These are phyloP conservation scores for Galeopterus variegatus DNA, from an alignment of 2,113 vertebrate species.

Conservation along the genomic window DNA sequence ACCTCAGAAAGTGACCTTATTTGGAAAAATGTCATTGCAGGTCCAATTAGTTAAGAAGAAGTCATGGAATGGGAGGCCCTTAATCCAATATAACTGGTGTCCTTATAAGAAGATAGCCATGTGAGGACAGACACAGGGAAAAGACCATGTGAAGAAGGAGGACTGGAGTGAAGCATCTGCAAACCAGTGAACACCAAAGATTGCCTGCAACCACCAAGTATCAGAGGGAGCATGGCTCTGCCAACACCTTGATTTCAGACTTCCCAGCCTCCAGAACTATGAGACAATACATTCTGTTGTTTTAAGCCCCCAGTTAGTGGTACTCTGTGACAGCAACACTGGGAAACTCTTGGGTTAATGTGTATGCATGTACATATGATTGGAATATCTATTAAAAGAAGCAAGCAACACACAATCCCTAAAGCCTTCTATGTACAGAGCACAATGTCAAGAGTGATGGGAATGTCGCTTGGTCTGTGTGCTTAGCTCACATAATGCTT, in stretches of 20 bases:
- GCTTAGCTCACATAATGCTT: not conserved
- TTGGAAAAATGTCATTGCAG: not conserved
- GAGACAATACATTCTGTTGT: not conserved
- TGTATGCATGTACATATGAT: not conserved
- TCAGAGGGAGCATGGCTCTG: not conserved
- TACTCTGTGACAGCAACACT: not conserved
- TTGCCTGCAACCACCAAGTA: not conserved
- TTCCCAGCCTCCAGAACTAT: not conserved
- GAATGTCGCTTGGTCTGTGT: not conserved
- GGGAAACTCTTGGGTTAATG: not conserved
- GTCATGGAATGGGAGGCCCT: not conserved
- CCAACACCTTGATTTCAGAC: not conserved
- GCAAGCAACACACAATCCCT: not conserved
- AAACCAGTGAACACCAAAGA: not conserved
- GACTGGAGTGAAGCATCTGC: not conserved
- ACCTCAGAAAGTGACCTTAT: not conserved
- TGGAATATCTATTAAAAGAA: not conserved
- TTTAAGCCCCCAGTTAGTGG: not conserved
- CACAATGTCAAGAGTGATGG: not conserved
- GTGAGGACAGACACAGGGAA: not conserved
- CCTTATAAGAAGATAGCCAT: not conserved
- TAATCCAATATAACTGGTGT: not conserved
- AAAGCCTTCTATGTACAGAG: not conserved
- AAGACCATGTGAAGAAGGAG: not conserved
- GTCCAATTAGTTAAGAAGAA: not conserved